A percentile compares a stretch with the other conserved stretches of the same genome.
Evolutionary conservation across 2,797 vertebrate species (phyloP).

Genomic region (Ciconia nigra): DNA sequence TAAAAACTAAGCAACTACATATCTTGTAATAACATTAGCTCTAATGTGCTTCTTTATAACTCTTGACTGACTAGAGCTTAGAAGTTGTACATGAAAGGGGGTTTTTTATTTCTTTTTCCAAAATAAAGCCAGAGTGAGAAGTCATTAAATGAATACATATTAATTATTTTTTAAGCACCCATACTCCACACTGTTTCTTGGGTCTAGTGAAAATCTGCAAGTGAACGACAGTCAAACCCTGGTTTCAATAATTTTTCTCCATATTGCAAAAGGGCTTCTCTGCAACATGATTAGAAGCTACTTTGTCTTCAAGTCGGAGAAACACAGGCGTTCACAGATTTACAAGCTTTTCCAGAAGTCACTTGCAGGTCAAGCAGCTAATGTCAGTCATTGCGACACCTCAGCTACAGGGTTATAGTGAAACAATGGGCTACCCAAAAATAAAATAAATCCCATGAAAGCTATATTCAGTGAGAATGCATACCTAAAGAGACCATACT

Average conservation of each 20-base stretch:
- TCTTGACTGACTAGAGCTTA: conserved; percentile 2
- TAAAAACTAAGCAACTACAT: conserved; percentile 29
- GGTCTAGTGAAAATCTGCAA: not conserved
- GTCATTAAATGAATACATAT: not conserved
- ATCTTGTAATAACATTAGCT: not conserved
- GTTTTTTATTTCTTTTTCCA: not conserved
- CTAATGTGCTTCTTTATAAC: conserved; percentile 7
- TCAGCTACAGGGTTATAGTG: not conserved
- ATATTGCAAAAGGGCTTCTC: not conserved
- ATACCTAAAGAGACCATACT: not conserved
- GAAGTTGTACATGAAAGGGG: not conserved
- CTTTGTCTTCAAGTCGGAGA: not conserved
- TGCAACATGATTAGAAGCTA: not conserved
- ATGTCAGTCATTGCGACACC: not conserved
- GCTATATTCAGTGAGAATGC: not conserved
- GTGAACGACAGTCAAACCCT: not conserved
- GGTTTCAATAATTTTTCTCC: not conserved
- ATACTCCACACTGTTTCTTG: not conserved
- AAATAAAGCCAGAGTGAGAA: not conserved
- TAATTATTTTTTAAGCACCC: not conserved
- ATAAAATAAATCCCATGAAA: not conserved
- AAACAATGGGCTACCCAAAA: not conserved
- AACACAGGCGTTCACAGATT: not conserved
- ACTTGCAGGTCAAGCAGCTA: not conserved
- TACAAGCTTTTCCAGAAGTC: not conserved